Percentiles rank a stretch among this genome's conserved stretches.
Conservation (phyloP, 2,888 invertebrate genomes). For the Melikaiella ostensackeni region DNA sequence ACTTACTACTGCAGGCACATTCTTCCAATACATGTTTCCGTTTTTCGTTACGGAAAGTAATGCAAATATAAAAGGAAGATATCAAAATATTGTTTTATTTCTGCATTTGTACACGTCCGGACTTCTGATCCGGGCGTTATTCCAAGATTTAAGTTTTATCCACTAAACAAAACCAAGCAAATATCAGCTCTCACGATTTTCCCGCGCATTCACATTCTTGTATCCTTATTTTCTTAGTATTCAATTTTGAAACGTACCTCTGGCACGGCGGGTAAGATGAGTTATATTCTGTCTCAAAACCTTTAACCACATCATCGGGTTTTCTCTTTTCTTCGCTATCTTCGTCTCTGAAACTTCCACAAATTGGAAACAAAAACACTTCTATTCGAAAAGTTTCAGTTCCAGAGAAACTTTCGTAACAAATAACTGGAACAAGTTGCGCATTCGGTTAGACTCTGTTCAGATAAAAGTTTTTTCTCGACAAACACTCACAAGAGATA, state of each 20-base stretch:
- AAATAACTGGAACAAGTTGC: background rate
- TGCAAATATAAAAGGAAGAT: background rate
- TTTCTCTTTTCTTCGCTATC: slow-evolving; percentile 28
- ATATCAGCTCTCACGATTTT: background rate
- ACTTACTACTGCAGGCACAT: no score
- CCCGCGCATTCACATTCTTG: background rate
- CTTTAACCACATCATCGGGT: slow-evolving; percentile 72
- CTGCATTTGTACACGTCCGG: background rate
- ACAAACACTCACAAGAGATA: background rate
- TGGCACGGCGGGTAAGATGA: slow-evolving; percentile 70
- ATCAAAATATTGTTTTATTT: background rate
- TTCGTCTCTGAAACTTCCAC: slow-evolving; percentile 10
- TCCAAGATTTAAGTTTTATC: background rate
- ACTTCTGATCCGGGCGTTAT: background rate
- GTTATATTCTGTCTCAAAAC: slow-evolving; percentile 72
- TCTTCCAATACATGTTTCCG: background rate
- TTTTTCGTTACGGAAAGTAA: background rate
- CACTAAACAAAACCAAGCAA: background rate
- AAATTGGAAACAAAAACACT: slow-evolving; percentile 34
- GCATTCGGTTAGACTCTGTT: slow-evolving; percentile 8
- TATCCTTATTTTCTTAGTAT: background rate
- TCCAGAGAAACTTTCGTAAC: background rate
- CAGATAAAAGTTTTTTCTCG: slow-evolving; percentile 16
- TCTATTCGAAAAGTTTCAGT: background rate
- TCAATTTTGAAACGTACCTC: slow-evolving; percentile 63